These are phyloP conservation scores for Melolontha melolontha DNA, from an alignment of 2,888 invertebrate species.

Conservation along the genomic window DNA sequence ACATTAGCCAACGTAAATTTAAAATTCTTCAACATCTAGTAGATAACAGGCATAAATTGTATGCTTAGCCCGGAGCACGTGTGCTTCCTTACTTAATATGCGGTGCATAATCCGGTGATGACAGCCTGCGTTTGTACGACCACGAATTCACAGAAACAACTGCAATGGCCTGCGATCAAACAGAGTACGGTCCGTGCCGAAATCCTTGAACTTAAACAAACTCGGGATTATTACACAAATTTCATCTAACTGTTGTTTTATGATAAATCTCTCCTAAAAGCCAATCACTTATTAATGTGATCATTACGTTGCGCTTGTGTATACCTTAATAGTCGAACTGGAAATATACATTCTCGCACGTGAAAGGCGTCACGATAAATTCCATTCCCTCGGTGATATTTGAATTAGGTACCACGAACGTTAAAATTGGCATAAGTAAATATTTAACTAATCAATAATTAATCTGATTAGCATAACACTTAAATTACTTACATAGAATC, in stretches of 20 bases:
- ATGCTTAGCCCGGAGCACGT: constrained; percentile 1
- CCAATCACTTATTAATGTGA: constrained; percentile 36
- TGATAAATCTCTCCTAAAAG: constrained; percentile 13
- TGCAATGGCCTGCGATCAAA: constrained; percentile 11
- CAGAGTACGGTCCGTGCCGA: background rate
- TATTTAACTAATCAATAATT: no score
- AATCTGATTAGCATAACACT: no score
- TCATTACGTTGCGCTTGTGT: background rate
- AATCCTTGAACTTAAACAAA: constrained; percentile 37
- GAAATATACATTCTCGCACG: no score
- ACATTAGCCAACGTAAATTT: constrained; percentile 9
- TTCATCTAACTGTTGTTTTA: constrained; percentile 29
- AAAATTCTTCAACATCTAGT: constrained; percentile 1
- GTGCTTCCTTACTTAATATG: constrained; percentile 16
- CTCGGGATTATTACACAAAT: constrained; percentile 20
- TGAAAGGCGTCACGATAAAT: no score
- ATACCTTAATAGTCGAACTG: no score
- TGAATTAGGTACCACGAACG: no score
- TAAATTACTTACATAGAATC: no score
- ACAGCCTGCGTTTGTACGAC: constrained; percentile 1
- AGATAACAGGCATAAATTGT: background rate
- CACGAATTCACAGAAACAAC: constrained; percentile 23
- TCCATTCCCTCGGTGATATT: no score
- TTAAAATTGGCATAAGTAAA: no score
- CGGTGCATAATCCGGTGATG: constrained; percentile 18